phyloP scores from a whole-genome alignment of 2,113 vertebrate species.

The Epinephelus cyanopodus region DNA sequence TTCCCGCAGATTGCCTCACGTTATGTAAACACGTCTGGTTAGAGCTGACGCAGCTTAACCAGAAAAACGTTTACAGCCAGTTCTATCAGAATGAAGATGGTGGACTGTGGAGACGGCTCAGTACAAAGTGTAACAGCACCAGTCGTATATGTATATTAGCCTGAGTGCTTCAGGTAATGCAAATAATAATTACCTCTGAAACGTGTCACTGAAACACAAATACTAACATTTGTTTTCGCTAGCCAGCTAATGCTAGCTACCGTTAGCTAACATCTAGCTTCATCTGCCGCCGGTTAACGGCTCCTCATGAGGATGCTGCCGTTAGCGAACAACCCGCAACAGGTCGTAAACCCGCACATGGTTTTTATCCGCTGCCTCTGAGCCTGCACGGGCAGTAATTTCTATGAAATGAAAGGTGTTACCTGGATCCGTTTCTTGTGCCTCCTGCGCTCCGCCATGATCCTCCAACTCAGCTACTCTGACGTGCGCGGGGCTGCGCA shows the following conservation, averaged over 20 bases:
- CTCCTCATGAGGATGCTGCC: neutral
- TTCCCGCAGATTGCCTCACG: conserved; percentile 22
- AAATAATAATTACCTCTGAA: neutral
- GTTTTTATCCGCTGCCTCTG: rapidly evolving
- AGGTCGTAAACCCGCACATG: neutral
- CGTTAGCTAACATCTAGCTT: conserved; percentile 52
- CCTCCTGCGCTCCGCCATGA: conserved; percentile 98
- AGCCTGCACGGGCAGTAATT: rapidly evolving
- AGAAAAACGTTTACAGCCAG: conserved; percentile 21
- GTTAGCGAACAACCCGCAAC: neutral
- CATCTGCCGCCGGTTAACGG: conserved; percentile 15
- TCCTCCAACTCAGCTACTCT: conserved; percentile 87
- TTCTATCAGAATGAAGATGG: neutral
- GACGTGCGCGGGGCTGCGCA: conserved; percentile 81
- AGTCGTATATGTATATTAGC: too few species aligned
- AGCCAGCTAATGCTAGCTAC: conserved; percentile 62
- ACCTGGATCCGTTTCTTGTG: conserved; percentile 98
- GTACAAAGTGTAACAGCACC: neutral
- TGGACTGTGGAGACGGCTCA: neutral
- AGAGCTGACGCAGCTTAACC: conserved; percentile 76
- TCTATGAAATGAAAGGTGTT: conserved; percentile 54
- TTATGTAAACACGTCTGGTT: conserved; percentile 69
- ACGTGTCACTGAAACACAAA: conserved; percentile 13
- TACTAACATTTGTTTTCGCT: conserved; percentile 57
- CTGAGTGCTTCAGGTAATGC: too few species aligned